Conservation (phyloP, 2,113 vertebrate species). For the Ciconia maguari region DNA sequence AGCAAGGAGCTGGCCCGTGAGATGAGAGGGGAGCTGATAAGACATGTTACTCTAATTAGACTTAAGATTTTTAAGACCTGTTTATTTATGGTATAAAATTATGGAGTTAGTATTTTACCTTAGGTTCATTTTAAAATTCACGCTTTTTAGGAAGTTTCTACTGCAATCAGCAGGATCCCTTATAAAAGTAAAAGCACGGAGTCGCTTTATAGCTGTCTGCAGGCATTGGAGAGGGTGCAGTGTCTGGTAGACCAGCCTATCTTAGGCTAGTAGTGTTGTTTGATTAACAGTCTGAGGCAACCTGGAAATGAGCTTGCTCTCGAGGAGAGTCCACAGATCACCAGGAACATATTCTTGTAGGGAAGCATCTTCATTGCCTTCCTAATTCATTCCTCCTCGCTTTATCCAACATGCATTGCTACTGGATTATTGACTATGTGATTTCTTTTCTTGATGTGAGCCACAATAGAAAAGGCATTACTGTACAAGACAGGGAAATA, state of each 20-base stretch:
- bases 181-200: background rate
- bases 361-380: background rate
- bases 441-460: background rate
- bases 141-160: background rate
- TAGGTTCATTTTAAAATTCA: background rate
- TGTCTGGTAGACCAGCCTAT: background rate
- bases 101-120: background rate
- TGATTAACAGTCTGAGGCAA: background rate
- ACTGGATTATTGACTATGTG: slow-evolving; percentile 4
- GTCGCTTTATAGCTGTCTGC: background rate
- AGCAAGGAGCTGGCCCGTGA: background rate
- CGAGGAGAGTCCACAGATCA: background rate
- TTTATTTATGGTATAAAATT: background rate
- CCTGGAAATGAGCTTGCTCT: background rate
- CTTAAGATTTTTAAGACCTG: background rate
- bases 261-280: background rate
- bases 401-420: background rate
- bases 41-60: background rate
- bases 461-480: background rate
- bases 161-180: background rate
- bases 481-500: background rate
- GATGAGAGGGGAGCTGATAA: background rate
- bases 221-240: background rate
- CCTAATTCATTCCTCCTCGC: background rate
- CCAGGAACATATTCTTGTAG: background rate